Evolutionary conservation across 1,140 invertebrate species (phyloP).

Genomic region (Aplysia californica): DNA sequence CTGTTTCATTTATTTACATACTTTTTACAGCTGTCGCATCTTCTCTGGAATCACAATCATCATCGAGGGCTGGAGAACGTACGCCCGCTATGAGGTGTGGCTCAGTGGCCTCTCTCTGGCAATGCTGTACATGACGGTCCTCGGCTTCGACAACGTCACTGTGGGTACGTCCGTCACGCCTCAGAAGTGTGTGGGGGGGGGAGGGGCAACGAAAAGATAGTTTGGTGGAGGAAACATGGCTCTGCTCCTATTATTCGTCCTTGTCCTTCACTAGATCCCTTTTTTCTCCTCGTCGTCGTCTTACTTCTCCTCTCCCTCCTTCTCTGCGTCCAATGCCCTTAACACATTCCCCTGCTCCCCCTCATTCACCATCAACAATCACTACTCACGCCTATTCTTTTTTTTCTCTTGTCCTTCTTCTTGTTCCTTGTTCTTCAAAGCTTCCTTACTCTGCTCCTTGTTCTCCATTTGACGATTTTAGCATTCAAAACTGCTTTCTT

Average conservation of each 20-base stretch:
- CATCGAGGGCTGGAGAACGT: slow-evolving; percentile 63
- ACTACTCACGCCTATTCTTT: background rate
- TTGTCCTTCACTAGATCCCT: background rate
- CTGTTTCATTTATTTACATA: too few relatives aligned
- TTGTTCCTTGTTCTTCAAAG: background rate
- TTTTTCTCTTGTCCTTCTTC: background rate
- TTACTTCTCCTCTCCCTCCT: background rate
- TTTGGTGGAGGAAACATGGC: too few relatives aligned
- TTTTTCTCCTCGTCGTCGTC: background rate
- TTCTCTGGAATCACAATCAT: slow-evolving; percentile 40
- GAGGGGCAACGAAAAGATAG: too few relatives aligned
- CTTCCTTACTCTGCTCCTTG: background rate
- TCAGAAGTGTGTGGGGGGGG: background rate
- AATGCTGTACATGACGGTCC: slow-evolving; percentile 72
- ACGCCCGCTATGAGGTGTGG: slow-evolving; percentile 65
- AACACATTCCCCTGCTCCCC: background rate
- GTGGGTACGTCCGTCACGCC: slow-evolving; percentile 57
- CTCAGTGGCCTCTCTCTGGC: slow-evolving; percentile 71
- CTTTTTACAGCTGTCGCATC: too few relatives aligned
- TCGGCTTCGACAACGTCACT: slow-evolving; percentile 73
- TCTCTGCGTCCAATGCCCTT: background rate
- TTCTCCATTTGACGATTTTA: too few relatives aligned
- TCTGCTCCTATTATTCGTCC: background rate
- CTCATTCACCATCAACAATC: background rate
- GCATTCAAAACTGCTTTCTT: too few relatives aligned